Percentiles rank a stretch among this genome's conserved stretches.
phyloP scores from a whole-genome alignment of 2,113 vertebrate species.

The Setophaga petechia region DNA sequence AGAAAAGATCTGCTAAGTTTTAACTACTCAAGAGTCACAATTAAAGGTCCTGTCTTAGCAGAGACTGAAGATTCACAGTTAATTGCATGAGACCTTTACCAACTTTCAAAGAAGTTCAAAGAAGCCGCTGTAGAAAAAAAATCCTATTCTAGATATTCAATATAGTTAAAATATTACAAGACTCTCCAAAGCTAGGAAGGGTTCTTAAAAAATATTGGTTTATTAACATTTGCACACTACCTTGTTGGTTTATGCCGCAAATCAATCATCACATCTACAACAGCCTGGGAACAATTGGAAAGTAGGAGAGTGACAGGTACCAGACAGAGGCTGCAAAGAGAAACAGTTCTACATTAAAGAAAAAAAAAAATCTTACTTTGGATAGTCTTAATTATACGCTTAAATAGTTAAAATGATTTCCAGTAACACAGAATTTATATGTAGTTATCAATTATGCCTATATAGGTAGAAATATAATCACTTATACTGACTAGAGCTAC shows the following conservation, averaged over 20 bases:
- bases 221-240: constrained; percentile 68
- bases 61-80: background rate
- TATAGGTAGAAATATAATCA: background rate
- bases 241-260: constrained; percentile 88
- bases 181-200: background rate
- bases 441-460: background rate
- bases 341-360: background rate
- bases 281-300: constrained; percentile 90
- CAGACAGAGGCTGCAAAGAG: constrained; percentile 85
- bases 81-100: background rate
- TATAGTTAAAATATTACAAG: background rate
- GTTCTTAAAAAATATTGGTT: background rate
- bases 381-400: background rate
- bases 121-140: background rate
- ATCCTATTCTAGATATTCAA: background rate
- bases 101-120: background rate
- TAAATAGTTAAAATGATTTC: background rate
- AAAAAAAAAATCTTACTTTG: background rate
- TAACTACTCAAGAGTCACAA: background rate
- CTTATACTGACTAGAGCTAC: background rate
- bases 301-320: constrained; percentile 92
- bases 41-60: background rate
- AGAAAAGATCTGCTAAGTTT: background rate
- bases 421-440: background rate
- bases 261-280: constrained; percentile 92